Percentiles rank a stretch among this genome's conserved stretches.
Conservation (phyloP, 1,140 invertebrate species). For the Pemphigus obesinymphae region DNA sequence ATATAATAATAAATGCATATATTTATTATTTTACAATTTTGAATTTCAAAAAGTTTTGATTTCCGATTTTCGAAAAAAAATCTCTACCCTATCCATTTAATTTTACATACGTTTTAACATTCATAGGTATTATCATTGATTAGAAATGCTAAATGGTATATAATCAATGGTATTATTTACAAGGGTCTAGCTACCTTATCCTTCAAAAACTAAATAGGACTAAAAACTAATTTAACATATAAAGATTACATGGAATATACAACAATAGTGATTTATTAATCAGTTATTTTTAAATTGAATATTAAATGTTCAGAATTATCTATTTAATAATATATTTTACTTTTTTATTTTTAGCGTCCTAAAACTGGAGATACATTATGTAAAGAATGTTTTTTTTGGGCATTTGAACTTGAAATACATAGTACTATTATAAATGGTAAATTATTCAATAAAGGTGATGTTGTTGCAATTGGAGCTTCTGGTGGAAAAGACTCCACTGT, state of each 20-base stretch:
- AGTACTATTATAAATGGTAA: constrained; percentile 81
- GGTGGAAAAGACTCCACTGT: constrained; percentile 99
- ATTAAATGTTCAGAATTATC: not conserved
- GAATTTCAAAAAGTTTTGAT: too few species aligned
- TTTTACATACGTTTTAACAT: too few species aligned
- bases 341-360: constrained; percentile 70
- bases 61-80: too few species aligned
- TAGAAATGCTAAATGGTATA: too few species aligned
- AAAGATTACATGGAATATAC: not conserved
- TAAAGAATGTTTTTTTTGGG: constrained; percentile 90
- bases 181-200: too few species aligned
- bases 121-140: too few species aligned
- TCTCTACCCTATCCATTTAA: too few species aligned
- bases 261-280: not conserved
- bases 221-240: not conserved
- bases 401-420: constrained; percentile 96
- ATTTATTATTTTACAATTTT: too few species aligned
- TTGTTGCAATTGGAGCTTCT: constrained; percentile 92
- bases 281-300: not conserved
- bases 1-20: not conserved
- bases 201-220: not conserved
- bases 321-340: not conserved
- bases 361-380: constrained; percentile 89
- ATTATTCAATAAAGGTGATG: constrained; percentile 80
- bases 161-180: too few species aligned